A percentile compares a stretch with the other conserved stretches of the same genome.
phyloP scores from a whole-genome alignment of 2,113 vertebrate genomes.

The Sceloporus tristichus region DNA sequence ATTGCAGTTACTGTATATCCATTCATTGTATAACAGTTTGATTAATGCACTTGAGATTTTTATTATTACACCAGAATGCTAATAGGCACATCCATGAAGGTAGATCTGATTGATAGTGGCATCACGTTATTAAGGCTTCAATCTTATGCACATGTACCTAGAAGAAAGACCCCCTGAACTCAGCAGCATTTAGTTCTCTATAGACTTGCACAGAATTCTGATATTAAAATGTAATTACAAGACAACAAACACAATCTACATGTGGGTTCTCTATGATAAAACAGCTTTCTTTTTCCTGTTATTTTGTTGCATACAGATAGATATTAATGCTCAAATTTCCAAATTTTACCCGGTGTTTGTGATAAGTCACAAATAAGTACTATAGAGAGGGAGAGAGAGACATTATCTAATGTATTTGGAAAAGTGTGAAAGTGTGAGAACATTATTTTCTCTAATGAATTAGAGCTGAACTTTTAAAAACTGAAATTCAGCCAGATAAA shows the following conservation, averaged over 20 bases:
- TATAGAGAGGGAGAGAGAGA: constrained; percentile 10
- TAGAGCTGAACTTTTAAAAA: constrained; percentile 62
- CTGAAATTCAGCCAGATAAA: constrained; percentile 53
- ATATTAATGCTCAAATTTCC: background rate
- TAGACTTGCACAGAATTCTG: background rate
- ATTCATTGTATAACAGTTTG: background rate
- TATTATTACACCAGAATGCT: background rate
- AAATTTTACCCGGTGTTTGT: background rate
- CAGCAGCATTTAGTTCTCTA: background rate
- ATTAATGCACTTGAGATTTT: background rate
- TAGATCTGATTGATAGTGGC: background rate
- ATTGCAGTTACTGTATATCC: no score
- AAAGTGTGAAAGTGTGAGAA: constrained; percentile 51
- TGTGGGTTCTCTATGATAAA: no score
- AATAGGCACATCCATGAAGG: background rate
- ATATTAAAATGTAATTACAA: background rate
- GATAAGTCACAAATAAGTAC: constrained; percentile 44
- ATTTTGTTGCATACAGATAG: background rate
- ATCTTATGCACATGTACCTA: background rate
- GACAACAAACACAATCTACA: background rate
- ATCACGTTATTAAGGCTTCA: background rate
- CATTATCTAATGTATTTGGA: constrained; percentile 65
- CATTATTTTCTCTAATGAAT: constrained; percentile 54
- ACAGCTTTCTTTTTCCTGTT: no score
- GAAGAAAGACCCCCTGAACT: background rate